Evolutionary conservation across 2,888 invertebrate species (phyloP), one percentile per base, ranked within the genome.

Genomic region (Mystacides longicornis): DNA sequence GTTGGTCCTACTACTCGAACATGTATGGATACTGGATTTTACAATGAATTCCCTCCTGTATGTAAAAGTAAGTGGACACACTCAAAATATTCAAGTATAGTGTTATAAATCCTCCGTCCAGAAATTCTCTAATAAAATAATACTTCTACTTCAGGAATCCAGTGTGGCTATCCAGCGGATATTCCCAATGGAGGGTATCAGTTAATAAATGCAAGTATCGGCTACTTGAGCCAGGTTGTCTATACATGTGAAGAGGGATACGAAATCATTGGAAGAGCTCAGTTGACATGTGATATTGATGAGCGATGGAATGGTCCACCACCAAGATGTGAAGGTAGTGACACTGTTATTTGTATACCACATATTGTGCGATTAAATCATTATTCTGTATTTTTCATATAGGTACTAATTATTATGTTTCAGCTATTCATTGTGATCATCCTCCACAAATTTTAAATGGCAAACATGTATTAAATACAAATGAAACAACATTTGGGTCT

Each of bases 231-330:
- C 48, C 83, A 88, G 67, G 93, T 93, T 18, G 83, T 89, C 60
- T 94, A 94, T 69, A 74, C 79, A 3, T 94, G 94, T 67, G 81
- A 85, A 43, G 82, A 86, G 49, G 93, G 93, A 18, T 89, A 85
- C 72, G 88, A 89, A 71, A 88, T 94, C 85, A 82, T 85, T 46
- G 89, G 93, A 19, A 80, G 93, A 23, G 86, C 90, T 0, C 78
- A 88, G 62, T 77, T 94, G 14, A 87, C 90, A 2, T 94, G 94
- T 65, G 94, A 94, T 69, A 87, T 93, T 63, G 93, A 94, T 65
- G 92, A 92, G 69, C 80, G 92, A 51, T 94, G 93, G 93, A 93
- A 93, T 66, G 93, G 93, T 46, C 93, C 93, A 2, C 93, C 93
- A 50, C 93, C 93, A 1, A 75, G 86, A 64, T 93, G 93, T 70